Percentiles rank a stretch among this genome's conserved stretches.
phyloP scores from a whole-genome alignment of 1,140 invertebrate species.

The Macrobrachium nipponense region DNA sequence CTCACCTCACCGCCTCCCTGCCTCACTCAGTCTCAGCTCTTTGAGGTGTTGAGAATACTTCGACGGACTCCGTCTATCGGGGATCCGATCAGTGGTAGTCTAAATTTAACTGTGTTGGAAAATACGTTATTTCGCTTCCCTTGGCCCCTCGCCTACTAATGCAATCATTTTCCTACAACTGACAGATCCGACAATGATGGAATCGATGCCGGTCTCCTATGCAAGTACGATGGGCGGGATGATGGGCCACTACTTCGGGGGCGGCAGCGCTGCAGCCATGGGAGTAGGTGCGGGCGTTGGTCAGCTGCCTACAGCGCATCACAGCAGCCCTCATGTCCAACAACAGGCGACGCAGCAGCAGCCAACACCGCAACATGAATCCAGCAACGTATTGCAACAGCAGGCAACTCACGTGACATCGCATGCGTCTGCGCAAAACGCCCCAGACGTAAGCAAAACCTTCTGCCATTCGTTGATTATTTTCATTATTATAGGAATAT shows the following conservation, averaged over 20 bases:
- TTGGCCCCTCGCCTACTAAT: neutral
- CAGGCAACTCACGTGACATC: constrained; percentile 37
- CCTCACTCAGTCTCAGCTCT: no score
- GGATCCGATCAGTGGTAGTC: no score
- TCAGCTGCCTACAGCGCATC: constrained; percentile 39
- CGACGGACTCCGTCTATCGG: no score
- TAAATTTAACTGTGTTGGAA: no score
- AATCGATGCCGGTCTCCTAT: constrained; percentile 57
- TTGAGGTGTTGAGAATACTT: no score
- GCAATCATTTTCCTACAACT: constrained; percentile 15
- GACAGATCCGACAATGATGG: constrained; percentile 56
- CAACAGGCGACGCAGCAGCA: constrained; percentile 43
- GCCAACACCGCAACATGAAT: constrained; percentile 33
- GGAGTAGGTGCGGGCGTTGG: constrained; percentile 39
- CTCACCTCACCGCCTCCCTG: no score
- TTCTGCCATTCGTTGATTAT: neutral
- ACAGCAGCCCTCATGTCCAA: constrained; percentile 37
- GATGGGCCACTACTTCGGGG: constrained; percentile 54
- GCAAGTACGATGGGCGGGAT: constrained; percentile 56
- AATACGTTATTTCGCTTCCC: no score
- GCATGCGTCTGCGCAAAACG: constrained; percentile 47
- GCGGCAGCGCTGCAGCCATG: constrained; percentile 38
- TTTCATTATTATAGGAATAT: no score
- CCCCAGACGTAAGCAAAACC: constrained; percentile 38
- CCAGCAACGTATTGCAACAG: constrained; percentile 32